Base-by-base conservation (phyloP, 1,140 invertebrate species). In the Megalopta genalis region DNA sequence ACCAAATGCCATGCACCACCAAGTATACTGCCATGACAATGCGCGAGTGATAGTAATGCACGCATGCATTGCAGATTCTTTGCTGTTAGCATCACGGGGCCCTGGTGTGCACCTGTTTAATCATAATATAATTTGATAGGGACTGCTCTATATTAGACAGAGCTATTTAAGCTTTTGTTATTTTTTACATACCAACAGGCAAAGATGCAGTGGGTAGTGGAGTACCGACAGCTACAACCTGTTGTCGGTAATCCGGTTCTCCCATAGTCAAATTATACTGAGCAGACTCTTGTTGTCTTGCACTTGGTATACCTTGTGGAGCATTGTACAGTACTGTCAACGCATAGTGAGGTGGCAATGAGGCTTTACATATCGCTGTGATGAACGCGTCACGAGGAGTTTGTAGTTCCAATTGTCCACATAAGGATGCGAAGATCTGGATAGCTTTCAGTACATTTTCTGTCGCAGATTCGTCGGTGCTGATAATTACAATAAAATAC, bases 1-100 rank as follows among this genome's bases (percentile, higher is more conserved):
- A 99, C 97, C 52, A 99, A 95, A 89, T 99, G 96, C 98, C 99
- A 99, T 0, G 98, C 97, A 76, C 97, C 96, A 60, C 97, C 97
- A 23, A 99, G 93, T 81, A 98, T 97, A 83, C 96, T 96, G 1
- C 98, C 99, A 93, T 99, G 98, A 85, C 97, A 96, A 90, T 98
- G 97, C 4, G 98, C 98, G 49, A 99, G 93, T 80, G 95, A 95
- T 21, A 99, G 93, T 42, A 99, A 93, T 8, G 98, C 96, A 82
- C 98, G 94, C 96, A 99, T 99, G 59, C 98, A 99, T 87, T 99
- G 97, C 27, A 99, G 94, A 94, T 99, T 99, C 89, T 99, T 99
- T 0, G 98, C 97, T 8, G 98, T 99, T 87, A 99, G 94, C 97
- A 99, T 98, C 49, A 99, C 98, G n/a, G 97, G 97, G n/a, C 97